Evolutionary conservation across 2,797 vertebrate genomes (phyloP), one percentile per base, ranked within the genome.

Genomic region (Fratercula arctica): DNA sequence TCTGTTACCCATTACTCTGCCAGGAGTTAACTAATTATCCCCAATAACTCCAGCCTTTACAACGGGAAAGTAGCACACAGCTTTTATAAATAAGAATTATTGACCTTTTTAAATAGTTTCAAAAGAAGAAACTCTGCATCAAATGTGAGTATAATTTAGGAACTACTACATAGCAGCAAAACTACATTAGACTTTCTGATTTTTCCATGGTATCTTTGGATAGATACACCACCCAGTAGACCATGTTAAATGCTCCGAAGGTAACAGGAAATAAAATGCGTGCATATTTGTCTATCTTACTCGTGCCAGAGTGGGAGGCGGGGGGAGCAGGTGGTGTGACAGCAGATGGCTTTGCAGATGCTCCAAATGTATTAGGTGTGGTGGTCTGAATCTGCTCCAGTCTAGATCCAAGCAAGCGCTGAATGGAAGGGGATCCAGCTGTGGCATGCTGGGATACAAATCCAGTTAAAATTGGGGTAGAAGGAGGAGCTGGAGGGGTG

Each of bases 151-250:
- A 96, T 92, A 97, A 95, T 97, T 97, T 96, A 96, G 96, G 95
- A 97, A 96, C 92, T 97, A 96, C 90, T 97, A 97, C 92, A 97
- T 96, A 97, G 97, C 97, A 98, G 97, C 96, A 97, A 97, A 97
- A 97, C 97, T 98, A 98, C 98, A 98, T 97, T 97, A 98, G 97
- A 97, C 97, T 98, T 97, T 98, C 98, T 20, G 98, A 98, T 93
- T 98, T 98, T 97, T 99, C 99, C 99, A 99, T 98, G 17, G 99
- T 99, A 95, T 99, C 99, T 98, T 99, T 99, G 46, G 99, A 99
- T 97, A 99, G 98, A 98, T 99, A 99, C 88, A 99, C 99, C 95
- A 99, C 99, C 99, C 99, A 99, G 97, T 99, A 99, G 74, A 99
- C 99, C 99, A 99, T 99, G 97, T 99, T 99, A 97, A 99, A 99